Evolutionary conservation across 2,113 vertebrate species (phyloP), one percentile per base, ranked within the genome.

Genomic region (Archilochus colubris): DNA sequence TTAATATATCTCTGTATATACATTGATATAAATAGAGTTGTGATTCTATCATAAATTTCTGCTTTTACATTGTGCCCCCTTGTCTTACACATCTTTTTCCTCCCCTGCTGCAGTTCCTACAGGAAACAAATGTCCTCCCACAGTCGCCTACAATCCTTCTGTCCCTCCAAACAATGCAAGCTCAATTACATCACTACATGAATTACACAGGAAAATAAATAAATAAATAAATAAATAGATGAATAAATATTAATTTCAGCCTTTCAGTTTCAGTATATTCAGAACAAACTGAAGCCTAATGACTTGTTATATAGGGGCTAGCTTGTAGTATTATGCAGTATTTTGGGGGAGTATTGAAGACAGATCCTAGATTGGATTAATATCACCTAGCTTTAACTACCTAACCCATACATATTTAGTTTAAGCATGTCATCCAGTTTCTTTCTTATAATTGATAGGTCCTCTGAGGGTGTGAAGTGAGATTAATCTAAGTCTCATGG

Each of bases 101-200:
- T 97, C 94, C 96, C 93, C 95, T 96, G 95, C 89, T 81, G 72
- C 67, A 27, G 82, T 96, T 97, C 82, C 95, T 89, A 91, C 36
- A 97, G 97, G 97, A 97, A 96, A 95, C 25, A 69, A 92, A 73
- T 94, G 92, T 96, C 95, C 91, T 96, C 97, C 97, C 61, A 80
- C 96, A 40, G 72, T 96, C 76, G 59, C 97, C 97, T 95, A 97
- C 98, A 82, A 38, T 94, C 97, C 97, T 97, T 97, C 97, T 98
- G 98, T 96, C 91, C 81, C 86, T 96, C 30, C 53, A 82, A 93
- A 96, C 94, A 96, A 91, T 94, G 59, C 82, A 51, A 70, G 19
- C 22, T 89, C n/a, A 43, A 81, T 79, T 92, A 85, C 66, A 92
- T 83, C 74, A 94, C 73, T 74, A 38, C 38, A 78, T 23, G 19